Evolutionary conservation across 1,140 invertebrate genomes (phyloP), one percentile per base, ranked within the genome.

Genomic region (Yoshiicerus persimilis): DNA sequence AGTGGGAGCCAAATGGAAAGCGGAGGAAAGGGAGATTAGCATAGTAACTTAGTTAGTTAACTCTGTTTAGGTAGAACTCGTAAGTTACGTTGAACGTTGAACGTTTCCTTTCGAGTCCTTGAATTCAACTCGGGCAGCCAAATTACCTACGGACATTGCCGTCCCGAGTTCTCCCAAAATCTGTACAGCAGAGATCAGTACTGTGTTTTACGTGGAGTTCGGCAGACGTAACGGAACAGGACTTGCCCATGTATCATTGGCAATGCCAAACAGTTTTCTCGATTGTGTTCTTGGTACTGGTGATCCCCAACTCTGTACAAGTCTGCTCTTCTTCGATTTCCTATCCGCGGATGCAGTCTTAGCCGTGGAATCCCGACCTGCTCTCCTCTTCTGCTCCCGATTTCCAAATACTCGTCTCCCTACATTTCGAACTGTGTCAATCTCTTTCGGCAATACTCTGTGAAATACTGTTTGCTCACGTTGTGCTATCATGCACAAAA

Each of bases 131-230:
- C 75, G 30, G 23, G 64, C 64, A 56, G n/a, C 32, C 23, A 80
- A 80, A 80, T 80, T 80, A 80, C 75, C 75, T 80, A 80, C 75
- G 75, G 75, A 80, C 75, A 80, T 34, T 36, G 32, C n/a, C n/a
- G n/a, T n/a, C n/a, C n/a, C n/a, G n/a, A n/a, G n/a, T n/a, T n/a
- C n/a, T n/a, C n/a, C n/a, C n/a, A n/a, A n/a, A n/a, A n/a, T n/a
- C n/a, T n/a, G n/a, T n/a, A n/a, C n/a, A n/a, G n/a, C n/a, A n/a
- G n/a, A n/a, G n/a, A n/a, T n/a, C n/a, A n/a, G n/a, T n/a, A n/a
- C n/a, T n/a, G n/a, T n/a, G n/a, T n/a, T n/a, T n/a, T n/a, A n/a
- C n/a, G 47, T 56, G 8, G 47, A 47, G 41, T 41, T 11, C 9
- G 16, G 8, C 39, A 41, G 39, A 41, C 47, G 16, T 16, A n/a